Evolutionary conservation across 2,888 invertebrate genomes (phyloP), one percentile per base, ranked within the genome.

Genomic region (Pristionchus mayeri): DNA sequence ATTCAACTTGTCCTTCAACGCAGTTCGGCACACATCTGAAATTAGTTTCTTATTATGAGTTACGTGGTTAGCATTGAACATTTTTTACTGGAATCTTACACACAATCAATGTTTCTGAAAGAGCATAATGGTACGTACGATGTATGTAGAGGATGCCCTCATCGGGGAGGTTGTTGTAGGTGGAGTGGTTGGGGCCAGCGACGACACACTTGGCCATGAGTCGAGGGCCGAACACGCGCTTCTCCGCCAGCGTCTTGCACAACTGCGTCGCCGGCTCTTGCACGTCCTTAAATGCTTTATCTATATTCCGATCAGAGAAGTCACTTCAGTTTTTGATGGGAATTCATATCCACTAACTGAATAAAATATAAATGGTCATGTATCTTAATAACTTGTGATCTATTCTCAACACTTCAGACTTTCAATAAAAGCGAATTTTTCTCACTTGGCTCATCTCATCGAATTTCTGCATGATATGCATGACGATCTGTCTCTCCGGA

Each of bases 191-290:
- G 50, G 93, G 90, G 24, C 92, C 92, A 40, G 92, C 92, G 11
- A 92, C 91, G 4, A 92, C 93, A 3, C 92, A 92, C 79, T 90
- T 88, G 6, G 92, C 90, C 92, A 92, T 92, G 75, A 92, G 88
- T 37, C 90, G 86, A n/a, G 92, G 90, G 67, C 92, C 92, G 85
- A 92, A 92, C 21, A 92, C 92, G 37, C 92, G 87, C 85, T 92
- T 92, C 86, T 92, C 92, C 2, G 92, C 92, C 52, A 92, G 86
- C 79, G 93, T 92, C 86, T 92, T 92, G 86, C 92, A 92, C 84
- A 92, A 85, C 37, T 91, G 91, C 37, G 91, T 90, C 89, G 93
- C 91, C 44, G 91, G 90, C 85, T 93, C 92, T 30, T 89, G 87
- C 52, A 89, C 87, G 84, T 91, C 90, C 71, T 40, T n/a, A 21